Evolutionary conservation across 2,797 vertebrate genomes (phyloP).

Genomic region (Gymnoscopelus microlampas): DNA sequence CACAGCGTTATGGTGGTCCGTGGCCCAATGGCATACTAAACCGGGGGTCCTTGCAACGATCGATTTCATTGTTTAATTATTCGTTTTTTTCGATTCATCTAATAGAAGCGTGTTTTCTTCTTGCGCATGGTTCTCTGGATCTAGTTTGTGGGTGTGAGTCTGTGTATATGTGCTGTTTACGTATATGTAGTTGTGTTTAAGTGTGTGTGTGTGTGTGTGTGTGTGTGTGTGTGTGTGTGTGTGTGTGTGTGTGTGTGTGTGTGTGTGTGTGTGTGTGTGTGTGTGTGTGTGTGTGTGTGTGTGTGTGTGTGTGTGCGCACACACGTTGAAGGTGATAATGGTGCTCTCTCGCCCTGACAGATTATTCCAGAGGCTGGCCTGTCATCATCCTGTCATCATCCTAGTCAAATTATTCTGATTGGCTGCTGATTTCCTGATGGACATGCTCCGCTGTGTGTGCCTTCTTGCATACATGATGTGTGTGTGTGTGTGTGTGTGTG

Average conservation of each 20-base stretch:
- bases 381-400: constrained; percentile 84
- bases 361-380: constrained; percentile 71
- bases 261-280: constrained; percentile 7
- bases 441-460: constrained; percentile 58
- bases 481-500: constrained; percentile 71
- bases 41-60: too few relatives aligned
- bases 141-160: neutral
- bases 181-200: neutral
- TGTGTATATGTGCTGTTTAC: neutral
- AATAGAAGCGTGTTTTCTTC: too few relatives aligned
- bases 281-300: constrained; percentile 14
- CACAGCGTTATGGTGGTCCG: too few relatives aligned
- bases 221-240: constrained; percentile 10
- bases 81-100: too few relatives aligned
- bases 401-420: constrained; percentile 86
- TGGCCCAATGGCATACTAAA: too few relatives aligned
- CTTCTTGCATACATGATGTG: constrained; percentile 48
- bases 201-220: constrained; percentile 15
- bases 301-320: constrained; percentile 10
- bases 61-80: too few relatives aligned
- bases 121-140: neutral
- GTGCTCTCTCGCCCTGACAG: constrained; percentile 54
- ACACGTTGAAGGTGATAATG: constrained; percentile 36
- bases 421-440: constrained; percentile 83
- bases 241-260: constrained; percentile 5